These are phyloP conservation scores for Kryptopterus vitreolus DNA, from an alignment of 2,797 vertebrate genomes.

Conservation along the genomic window DNA sequence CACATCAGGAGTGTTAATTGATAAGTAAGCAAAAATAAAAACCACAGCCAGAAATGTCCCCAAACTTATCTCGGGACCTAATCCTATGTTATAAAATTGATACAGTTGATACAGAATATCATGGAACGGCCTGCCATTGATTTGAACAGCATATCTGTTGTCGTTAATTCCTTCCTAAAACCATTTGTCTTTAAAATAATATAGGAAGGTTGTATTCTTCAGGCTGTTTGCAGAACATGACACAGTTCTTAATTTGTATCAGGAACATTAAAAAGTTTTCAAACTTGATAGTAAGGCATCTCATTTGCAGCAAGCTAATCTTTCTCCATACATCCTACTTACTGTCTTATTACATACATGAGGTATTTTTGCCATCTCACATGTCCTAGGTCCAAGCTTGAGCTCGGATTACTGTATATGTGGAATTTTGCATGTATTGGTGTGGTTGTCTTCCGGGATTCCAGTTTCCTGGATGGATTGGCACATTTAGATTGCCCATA, in stretches of 20 bases:
- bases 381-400: not conserved
- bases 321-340: not conserved
- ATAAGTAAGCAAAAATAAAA: constrained; percentile 15
- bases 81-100: not conserved
- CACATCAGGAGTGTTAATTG: constrained; percentile 11
- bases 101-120: no score
- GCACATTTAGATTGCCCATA: not conserved
- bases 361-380: not conserved
- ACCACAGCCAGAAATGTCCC: not conserved
- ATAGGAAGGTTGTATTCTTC: not conserved
- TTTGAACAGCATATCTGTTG: not conserved
- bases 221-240: not conserved
- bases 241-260: not conserved
- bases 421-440: not conserved
- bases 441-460: not conserved
- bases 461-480: not conserved
- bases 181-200: not conserved
- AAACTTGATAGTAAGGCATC: not conserved
- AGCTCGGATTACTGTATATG: constrained; percentile 12
- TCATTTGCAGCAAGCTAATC: not conserved
- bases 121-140: not conserved
- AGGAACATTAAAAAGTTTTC: not conserved
- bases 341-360: not conserved
- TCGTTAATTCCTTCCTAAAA: not conserved
- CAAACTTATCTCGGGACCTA: not conserved